Evolutionary conservation across 2,888 invertebrate genomes (phyloP).

Genomic region (Empis livida): DNA sequence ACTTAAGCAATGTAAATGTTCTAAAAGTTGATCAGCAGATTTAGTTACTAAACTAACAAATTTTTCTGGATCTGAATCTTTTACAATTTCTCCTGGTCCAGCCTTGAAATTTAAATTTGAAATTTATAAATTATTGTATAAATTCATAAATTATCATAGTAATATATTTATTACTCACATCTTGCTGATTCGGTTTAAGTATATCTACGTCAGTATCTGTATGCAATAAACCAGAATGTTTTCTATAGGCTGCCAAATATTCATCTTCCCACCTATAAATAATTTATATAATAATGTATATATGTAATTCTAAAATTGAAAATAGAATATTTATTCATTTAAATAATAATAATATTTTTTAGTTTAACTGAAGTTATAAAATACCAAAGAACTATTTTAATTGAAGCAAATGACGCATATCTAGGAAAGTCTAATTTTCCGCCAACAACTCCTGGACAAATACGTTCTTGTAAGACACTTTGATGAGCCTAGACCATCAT

Average conservation of each 20-base stretch:
- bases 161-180: conserved; percentile 20
- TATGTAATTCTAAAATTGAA: neutral
- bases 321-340: too few relatives aligned
- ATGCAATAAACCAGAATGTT: conserved; percentile 43
- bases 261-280: conserved; percentile 59
- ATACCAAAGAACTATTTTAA: conserved; percentile 67
- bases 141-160: too few relatives aligned
- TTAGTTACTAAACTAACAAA: conserved; percentile 58
- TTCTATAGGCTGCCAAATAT: conserved; percentile 61
- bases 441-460: conserved; percentile 68
- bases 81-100: conserved; percentile 45
- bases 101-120: conserved; percentile 27
- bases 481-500: conserved; percentile 45
- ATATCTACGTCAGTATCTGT: conserved; percentile 29
- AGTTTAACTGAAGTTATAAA: neutral
- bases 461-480: conserved; percentile 61
- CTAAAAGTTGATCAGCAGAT: conserved; percentile 56
- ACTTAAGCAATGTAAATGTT: conserved; percentile 64
- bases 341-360: too few relatives aligned
- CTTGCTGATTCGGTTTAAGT: conserved; percentile 26
- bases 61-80: conserved; percentile 63
- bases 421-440: conserved; percentile 71
- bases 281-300: neutral
- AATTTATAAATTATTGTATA: too few relatives aligned
- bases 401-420: conserved; percentile 70